Percentiles rank a stretch among this genome's conserved stretches.
These are phyloP conservation scores for Romanogobio albipinnatus DNA, from an alignment of 2,113 vertebrate species.

Conservation along the genomic window DNA sequence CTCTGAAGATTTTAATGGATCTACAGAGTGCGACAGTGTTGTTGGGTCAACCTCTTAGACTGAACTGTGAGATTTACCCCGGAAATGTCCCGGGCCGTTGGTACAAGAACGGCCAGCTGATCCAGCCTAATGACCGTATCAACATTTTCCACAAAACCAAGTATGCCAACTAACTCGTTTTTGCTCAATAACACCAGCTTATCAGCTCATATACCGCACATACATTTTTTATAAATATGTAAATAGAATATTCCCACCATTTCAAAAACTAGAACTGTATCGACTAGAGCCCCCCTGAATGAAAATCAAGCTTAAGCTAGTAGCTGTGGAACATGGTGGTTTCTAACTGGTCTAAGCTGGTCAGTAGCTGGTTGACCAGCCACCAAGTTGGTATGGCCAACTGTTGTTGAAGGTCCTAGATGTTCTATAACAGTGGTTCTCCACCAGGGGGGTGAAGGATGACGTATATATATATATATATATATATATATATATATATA, in stretches of 20 bases:
- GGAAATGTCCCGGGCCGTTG: slow-evolving; percentile 90
- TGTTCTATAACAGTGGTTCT: neutral
- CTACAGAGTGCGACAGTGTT: slow-evolving; percentile 84
- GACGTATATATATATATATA: too few relatives aligned
- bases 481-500: too few relatives aligned
- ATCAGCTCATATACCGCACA: neutral
- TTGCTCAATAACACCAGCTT: neutral
- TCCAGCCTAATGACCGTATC: slow-evolving; percentile 87
- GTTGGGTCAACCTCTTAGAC: slow-evolving; percentile 86
- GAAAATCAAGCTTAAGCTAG: too few relatives aligned
- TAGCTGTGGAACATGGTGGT: neutral
- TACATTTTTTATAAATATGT: too few relatives aligned
- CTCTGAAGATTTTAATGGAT: slow-evolving; percentile 89
- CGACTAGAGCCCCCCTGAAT: too few relatives aligned
- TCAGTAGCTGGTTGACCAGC: neutral
- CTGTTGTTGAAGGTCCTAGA: neutral
- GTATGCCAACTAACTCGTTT: slow-evolving; percentile 65
- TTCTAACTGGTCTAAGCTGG: neutral
- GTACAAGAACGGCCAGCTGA: slow-evolving; percentile 92
- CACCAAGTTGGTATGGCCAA: neutral
- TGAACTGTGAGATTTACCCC: slow-evolving; percentile 92
- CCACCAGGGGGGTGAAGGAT: neutral
- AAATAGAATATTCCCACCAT: too few relatives aligned
- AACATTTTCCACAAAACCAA: slow-evolving; percentile 88
- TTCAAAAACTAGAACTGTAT: too few relatives aligned